These are phyloP conservation scores for Turritopsis rubra DNA, from an alignment of 30 jellyfish, hydroid and myxozoan genomes.

Conservation along the genomic window DNA sequence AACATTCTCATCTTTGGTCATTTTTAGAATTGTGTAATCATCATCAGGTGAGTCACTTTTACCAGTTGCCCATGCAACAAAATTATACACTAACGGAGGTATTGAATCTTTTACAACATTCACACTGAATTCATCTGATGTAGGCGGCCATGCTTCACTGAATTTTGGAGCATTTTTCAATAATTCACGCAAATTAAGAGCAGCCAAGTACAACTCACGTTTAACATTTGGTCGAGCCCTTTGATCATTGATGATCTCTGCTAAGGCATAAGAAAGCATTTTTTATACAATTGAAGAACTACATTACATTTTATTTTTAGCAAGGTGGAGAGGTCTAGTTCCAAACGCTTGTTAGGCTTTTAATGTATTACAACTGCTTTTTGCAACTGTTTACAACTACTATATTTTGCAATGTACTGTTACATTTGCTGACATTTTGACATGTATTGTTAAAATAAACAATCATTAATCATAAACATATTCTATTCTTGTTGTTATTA, in stretches of 20 bases:
- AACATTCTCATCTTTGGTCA: background rate
- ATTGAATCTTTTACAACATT: slow-evolving; percentile 30
- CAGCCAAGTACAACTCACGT: slow-evolving; percentile 23
- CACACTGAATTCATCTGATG: slow-evolving; percentile 21
- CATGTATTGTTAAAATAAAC: background rate
- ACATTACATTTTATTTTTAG: background rate
- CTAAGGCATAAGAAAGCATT: slow-evolving; percentile 1
- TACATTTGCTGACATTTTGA: background rate
- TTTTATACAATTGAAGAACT: slow-evolving; percentile 6
- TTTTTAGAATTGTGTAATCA: background rate
- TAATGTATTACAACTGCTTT: background rate
- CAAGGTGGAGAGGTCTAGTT: background rate
- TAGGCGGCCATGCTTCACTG: slow-evolving; percentile 41
- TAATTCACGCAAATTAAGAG: background rate
- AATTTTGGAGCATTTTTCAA: background rate
- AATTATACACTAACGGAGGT: slow-evolving; percentile 32
- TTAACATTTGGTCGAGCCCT: slow-evolving; percentile 12
- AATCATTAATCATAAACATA: background rate
- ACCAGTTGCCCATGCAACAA: slow-evolving; percentile 41
- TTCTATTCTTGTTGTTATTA: background rate
- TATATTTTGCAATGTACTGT: no score
- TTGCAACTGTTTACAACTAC: no score
- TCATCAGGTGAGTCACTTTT: slow-evolving; percentile 26
- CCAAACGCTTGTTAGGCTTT: background rate
- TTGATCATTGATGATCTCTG: slow-evolving; percentile 7